These are phyloP conservation scores for Adoxophyes honmai DNA, from an alignment of 1,140 invertebrate genomes.

Conservation along the genomic window DNA sequence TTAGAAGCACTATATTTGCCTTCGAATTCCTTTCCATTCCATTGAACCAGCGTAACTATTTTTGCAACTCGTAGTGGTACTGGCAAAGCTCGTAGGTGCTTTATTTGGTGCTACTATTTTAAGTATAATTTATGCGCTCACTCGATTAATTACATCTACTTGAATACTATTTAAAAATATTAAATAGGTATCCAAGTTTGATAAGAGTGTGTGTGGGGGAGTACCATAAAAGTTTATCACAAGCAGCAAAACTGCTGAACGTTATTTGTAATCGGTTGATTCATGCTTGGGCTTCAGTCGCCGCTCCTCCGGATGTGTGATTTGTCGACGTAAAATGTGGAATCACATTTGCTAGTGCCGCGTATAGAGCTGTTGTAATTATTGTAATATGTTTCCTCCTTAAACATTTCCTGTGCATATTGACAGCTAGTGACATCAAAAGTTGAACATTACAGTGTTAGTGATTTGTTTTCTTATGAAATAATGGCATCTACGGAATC, in stretches of 20 bases:
- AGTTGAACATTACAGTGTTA: not conserved
- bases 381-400: slow-evolving; percentile 64
- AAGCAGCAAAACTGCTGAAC: slow-evolving; percentile 23
- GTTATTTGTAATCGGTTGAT: slow-evolving; percentile 52
- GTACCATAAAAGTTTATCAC: slow-evolving; percentile 55
- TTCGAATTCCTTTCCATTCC: slow-evolving; percentile 26
- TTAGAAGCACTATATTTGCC: slow-evolving; percentile 22
- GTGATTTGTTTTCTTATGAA: not conserved
- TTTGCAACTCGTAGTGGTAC: slow-evolving; percentile 31
- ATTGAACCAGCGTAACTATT: slow-evolving; percentile 35
- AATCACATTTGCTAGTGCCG: slow-evolving; percentile 56
- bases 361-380: slow-evolving; percentile 50
- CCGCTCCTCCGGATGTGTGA: slow-evolving; percentile 71
- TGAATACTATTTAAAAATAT: not conserved
- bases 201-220: slow-evolving; percentile 33
- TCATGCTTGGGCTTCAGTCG: slow-evolving; percentile 51
- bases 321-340: slow-evolving; percentile 71
- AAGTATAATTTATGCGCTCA: not conserved
- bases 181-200: not conserved
- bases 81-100: slow-evolving; percentile 31
- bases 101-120: slow-evolving; percentile 20
- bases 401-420: slow-evolving; percentile 35
- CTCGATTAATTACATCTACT: not conserved
- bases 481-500: slow-evolving; percentile 59
- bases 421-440: not conserved